Conservation (phyloP, 2,113 vertebrate species). For the Stegastes partitus region DNA sequence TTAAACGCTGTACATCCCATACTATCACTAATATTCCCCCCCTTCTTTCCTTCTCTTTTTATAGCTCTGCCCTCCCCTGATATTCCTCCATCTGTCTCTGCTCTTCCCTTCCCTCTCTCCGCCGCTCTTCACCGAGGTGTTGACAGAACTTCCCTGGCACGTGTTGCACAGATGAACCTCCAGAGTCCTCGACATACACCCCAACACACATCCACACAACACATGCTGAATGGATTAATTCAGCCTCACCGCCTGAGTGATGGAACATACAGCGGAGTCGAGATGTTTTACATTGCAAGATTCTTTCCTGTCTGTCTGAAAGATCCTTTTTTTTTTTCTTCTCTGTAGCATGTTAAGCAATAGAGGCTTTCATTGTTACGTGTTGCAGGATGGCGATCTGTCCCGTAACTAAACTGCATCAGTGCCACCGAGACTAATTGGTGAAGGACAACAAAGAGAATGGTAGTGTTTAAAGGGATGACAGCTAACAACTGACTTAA, state of each 20-base stretch:
- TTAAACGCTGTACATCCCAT: background rate
- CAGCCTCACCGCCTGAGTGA: conserved; percentile 44
- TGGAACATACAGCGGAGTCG: conserved; percentile 34
- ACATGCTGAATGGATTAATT: conserved; percentile 69
- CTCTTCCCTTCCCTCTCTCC: conserved; percentile 51
- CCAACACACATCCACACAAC: conserved; percentile 37
- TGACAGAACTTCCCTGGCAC: conserved; percentile 78
- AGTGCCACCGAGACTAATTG: no score
- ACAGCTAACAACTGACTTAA: no score
- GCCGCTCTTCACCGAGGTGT: conserved; percentile 62
- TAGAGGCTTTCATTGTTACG: background rate
- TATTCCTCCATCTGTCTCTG: conserved; percentile 63
- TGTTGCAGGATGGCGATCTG: background rate
- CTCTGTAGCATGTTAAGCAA: background rate
- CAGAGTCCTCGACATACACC: conserved; percentile 45
- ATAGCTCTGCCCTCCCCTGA: conserved; percentile 56
- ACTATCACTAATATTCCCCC: conserved; percentile 31
- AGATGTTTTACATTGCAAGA: conserved; percentile 11
- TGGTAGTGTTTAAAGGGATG: no score
- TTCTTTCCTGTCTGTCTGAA: background rate
- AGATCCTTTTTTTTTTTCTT: background rate
- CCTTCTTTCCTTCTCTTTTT: conserved; percentile 59
- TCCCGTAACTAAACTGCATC: no score
- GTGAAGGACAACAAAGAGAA: no score
- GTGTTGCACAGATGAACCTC: conserved; percentile 75